These are phyloP conservation scores for Amblyornis subalaris DNA, from an alignment of 2,113 vertebrate genomes.

Conservation along the genomic window DNA sequence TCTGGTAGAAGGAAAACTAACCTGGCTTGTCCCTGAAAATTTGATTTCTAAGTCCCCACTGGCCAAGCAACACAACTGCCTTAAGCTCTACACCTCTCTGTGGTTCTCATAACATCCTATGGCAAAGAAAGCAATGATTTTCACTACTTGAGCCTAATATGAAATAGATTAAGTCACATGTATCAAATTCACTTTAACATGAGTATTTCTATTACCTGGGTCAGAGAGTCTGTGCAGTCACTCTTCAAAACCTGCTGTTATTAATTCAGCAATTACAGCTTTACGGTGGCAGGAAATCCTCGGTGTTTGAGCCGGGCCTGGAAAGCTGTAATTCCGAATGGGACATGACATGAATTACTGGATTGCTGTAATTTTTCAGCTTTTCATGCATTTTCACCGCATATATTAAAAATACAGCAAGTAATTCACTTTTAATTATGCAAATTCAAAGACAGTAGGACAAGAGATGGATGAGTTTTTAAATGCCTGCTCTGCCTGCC, in stretches of 20 bases:
- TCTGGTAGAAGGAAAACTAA: not conserved
- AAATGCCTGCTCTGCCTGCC: slow-evolving; percentile 18
- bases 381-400: slow-evolving; percentile 22
- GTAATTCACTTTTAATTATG: slow-evolving; percentile 59
- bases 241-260: not conserved
- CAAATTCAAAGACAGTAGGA: slow-evolving; percentile 30
- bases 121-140: not conserved
- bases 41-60: not conserved
- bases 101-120: not conserved
- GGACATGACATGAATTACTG: slow-evolving; percentile 58
- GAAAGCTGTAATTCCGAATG: slow-evolving; percentile 56
- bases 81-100: not conserved
- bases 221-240: slow-evolving; percentile 16
- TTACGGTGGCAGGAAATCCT: slow-evolving; percentile 27
- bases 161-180: slow-evolving; percentile 14
- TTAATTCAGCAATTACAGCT: slow-evolving; percentile 62
- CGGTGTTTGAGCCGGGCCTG: not conserved
- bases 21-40: not conserved
- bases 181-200: slow-evolving; percentile 33
- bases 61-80: not conserved
- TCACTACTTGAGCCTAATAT: not conserved
- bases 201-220: slow-evolving; percentile 43
- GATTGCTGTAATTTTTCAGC: slow-evolving; percentile 49
- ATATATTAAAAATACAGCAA: slow-evolving; percentile 38
- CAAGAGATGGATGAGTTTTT: slow-evolving; percentile 50